Evolutionary conservation across 2,113 vertebrate genomes (phyloP).

Genomic region (Neogobius melanostomus): DNA sequence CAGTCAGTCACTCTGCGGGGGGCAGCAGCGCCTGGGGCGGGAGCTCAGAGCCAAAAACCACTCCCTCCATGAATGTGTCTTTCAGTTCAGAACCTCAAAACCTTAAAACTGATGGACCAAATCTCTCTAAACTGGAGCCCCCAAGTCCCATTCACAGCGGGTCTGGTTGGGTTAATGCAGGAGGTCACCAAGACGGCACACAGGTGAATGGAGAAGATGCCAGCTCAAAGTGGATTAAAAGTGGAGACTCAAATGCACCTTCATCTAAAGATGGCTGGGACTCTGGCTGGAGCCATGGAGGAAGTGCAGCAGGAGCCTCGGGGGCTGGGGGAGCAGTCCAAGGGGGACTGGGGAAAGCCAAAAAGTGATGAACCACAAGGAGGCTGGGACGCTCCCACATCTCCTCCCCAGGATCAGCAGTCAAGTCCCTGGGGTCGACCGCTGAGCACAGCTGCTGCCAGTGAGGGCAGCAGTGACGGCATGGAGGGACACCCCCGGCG

Average conservation of each 20-base stretch:
- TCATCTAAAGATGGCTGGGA: slow-evolving; percentile 83
- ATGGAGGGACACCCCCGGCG: slow-evolving; percentile 76
- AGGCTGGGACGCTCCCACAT: slow-evolving; percentile 82
- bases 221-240: slow-evolving; percentile 89
- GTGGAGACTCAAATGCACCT: slow-evolving; percentile 79
- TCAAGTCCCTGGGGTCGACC: slow-evolving; percentile 86
- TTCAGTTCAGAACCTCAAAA: slow-evolving; percentile 99
- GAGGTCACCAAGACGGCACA: slow-evolving; percentile 76
- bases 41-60: slow-evolving; percentile 86
- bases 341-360: slow-evolving; percentile 83
- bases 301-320: slow-evolving; percentile 77
- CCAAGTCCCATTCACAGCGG: slow-evolving; percentile 85
- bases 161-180: slow-evolving; percentile 87
- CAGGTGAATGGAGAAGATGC: slow-evolving; percentile 80
- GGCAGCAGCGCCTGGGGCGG: slow-evolving; percentile 90
- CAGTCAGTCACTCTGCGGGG: slow-evolving; percentile 83
- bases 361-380: slow-evolving; percentile 75
- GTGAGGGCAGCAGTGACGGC: slow-evolving; percentile 89
- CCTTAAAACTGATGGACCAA: slow-evolving; percentile 99
- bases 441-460: slow-evolving; percentile 79
- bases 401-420: slow-evolving; percentile 73
- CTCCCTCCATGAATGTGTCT: slow-evolving; percentile 95
- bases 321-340: slow-evolving; percentile 73
- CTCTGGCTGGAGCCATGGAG: slow-evolving; percentile 82
- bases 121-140: slow-evolving; percentile 87